Evolutionary conservation across 1,140 invertebrate species (phyloP).

Genomic region (Bombyx mandarina): DNA sequence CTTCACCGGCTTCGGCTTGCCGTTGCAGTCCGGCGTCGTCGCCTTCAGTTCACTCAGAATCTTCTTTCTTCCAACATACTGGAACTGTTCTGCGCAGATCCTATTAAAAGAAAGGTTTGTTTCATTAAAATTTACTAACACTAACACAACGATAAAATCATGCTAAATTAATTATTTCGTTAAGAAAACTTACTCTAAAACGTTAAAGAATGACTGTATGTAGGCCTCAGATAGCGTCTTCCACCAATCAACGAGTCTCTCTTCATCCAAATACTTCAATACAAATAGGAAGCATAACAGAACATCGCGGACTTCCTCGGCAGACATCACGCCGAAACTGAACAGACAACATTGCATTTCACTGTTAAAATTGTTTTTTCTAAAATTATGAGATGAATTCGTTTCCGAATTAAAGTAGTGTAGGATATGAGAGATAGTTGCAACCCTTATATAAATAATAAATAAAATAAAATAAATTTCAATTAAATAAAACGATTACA

Average conservation of each 20-base stretch:
- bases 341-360: background rate
- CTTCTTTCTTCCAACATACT: slow-evolving; percentile 87
- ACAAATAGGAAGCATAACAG: slow-evolving; percentile 93
- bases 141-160: background rate
- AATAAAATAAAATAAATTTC: too few species aligned
- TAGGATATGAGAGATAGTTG: too few species aligned
- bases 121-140: background rate
- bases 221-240: slow-evolving; percentile 84
- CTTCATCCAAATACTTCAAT: slow-evolving; percentile 90
- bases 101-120: slow-evolving; percentile 54
- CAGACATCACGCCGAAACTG: slow-evolving; percentile 68
- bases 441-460: too few species aligned
- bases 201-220: slow-evolving; percentile 83
- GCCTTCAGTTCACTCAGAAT: slow-evolving; percentile 69
- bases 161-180: too few species aligned
- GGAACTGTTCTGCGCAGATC: slow-evolving; percentile 89
- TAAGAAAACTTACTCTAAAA: slow-evolving; percentile 79
- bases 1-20: slow-evolving; percentile 70
- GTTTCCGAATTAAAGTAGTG: too few species aligned
- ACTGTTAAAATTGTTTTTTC: too few species aligned
- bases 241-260: slow-evolving; percentile 93
- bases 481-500: too few species aligned
- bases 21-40: slow-evolving; percentile 59
- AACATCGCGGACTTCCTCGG: slow-evolving; percentile 87
- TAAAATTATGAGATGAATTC: too few species aligned